Evolutionary conservation across 2,113 vertebrate species (phyloP).

Genomic region (Coptodon bakossiorum): DNA sequence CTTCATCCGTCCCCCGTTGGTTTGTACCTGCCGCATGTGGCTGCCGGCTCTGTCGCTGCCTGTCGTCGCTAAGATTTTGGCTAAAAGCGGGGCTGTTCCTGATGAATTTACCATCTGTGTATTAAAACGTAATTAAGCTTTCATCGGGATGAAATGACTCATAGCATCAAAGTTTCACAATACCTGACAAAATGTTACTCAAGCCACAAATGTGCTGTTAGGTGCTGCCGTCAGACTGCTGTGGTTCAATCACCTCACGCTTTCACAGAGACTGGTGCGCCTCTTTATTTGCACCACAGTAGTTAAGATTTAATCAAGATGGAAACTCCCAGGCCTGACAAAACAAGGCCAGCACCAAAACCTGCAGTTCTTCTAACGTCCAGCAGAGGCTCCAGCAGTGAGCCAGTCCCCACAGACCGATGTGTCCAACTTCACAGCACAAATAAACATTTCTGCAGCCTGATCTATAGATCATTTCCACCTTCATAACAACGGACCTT

Average conservation of each 20-base stretch:
- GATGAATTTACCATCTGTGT: not conserved
- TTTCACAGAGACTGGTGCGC: not conserved
- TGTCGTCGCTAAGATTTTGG: not conserved
- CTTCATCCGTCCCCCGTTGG: not conserved
- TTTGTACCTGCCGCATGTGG: not conserved
- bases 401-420: not conserved
- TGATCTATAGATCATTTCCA: fast-evolving
- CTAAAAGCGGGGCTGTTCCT: not conserved
- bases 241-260: not conserved
- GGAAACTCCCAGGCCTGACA: not conserved
- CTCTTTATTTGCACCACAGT: not conserved
- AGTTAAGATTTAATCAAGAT: not conserved
- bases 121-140: not conserved
- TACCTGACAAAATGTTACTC: not conserved
- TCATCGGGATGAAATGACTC: not conserved
- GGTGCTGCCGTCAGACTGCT: not conserved
- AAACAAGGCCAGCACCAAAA: fast-evolving
- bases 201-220: not conserved
- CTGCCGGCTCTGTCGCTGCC: not conserved
- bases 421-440: not conserved
- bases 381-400: not conserved
- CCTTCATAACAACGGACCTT: fast-evolving
- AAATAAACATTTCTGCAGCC: not conserved
- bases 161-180: not conserved
- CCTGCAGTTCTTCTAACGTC: not conserved